Percentiles rank a stretch among this genome's conserved stretches.
phyloP scores from a whole-genome alignment of 1,140 invertebrate species.

The Dufourea novaeangliae region DNA sequence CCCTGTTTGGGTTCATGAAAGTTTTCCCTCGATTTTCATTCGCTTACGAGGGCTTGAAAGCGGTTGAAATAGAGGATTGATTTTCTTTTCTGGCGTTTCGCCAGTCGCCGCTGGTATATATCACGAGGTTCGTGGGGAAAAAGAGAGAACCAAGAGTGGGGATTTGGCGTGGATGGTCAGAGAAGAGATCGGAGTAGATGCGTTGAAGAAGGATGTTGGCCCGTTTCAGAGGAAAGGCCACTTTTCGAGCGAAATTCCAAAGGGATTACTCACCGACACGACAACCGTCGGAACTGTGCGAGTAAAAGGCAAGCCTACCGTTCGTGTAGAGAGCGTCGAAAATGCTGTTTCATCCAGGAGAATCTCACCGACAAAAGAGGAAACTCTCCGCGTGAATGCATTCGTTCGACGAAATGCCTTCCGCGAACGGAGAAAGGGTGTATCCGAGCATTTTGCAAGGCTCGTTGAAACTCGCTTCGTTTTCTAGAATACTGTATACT shows the following conservation, averaged over 20 bases:
- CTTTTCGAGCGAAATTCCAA: conserved; percentile 66
- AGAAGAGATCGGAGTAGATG: neutral
- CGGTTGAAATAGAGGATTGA: neutral
- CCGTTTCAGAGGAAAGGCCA: conserved; percentile 44
- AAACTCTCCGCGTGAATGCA: conserved; percentile 11
- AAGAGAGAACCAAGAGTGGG: conserved; percentile 1
- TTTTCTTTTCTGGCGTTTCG: conserved; percentile 28
- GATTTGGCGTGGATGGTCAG: neutral
- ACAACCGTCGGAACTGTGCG: conserved; percentile 9
- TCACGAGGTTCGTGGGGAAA: neutral
- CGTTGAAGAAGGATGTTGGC: conserved; percentile 4
- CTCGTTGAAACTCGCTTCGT: conserved; percentile 6
- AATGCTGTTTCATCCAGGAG: conserved; percentile 13
- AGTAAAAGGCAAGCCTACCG: conserved; percentile 33
- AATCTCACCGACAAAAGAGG: conserved; percentile 29
- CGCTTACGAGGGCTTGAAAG: neutral
- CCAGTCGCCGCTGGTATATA: neutral
- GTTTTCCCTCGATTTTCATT: neutral
- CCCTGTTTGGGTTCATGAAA: neutral
- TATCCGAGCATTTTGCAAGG: neutral
- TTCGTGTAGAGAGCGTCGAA: conserved; percentile 36
- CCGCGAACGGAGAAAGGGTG: conserved; percentile 19
- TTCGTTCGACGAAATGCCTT: conserved; percentile 34
- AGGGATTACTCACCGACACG: conserved; percentile 59
- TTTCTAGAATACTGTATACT: too few species aligned